A percentile compares a stretch with the other conserved stretches of the same genome.
Evolutionary conservation across 92 coral and sea anemone genomes (phyloP).

Genomic region (Siderastrea siderea): DNA sequence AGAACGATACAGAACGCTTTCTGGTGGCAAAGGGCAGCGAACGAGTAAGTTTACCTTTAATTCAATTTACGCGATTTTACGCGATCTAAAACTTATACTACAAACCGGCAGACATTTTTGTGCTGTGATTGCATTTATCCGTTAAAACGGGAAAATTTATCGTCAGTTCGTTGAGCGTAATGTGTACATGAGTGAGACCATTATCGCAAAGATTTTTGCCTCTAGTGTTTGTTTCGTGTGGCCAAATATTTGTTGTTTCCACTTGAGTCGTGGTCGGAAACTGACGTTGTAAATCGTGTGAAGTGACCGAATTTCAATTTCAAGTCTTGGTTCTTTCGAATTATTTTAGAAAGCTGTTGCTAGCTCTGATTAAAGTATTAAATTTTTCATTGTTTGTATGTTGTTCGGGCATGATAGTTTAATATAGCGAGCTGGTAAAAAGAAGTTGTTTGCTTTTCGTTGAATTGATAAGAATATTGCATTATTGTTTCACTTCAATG

Average conservation of each 20-base stretch:
- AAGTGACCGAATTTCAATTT: not conserved
- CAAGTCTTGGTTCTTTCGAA: not conserved
- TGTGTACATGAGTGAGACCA: slow-evolving; percentile 4
- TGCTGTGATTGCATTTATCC: not conserved
- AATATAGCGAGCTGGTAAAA: not conserved
- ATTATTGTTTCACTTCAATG: slow-evolving; percentile 26
- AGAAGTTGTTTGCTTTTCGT: slow-evolving; percentile 24
- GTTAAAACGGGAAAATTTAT: not conserved
- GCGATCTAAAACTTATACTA: not conserved
- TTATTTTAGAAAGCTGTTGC: not conserved
- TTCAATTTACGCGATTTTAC: not conserved
- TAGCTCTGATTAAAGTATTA: not conserved
- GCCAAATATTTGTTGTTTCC: slow-evolving; percentile 39
- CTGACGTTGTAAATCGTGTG: not conserved
- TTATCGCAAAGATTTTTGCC: not conserved
- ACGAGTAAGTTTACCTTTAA: slow-evolving; percentile 2
- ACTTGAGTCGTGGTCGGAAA: slow-evolving; percentile 13
- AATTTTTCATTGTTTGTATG: slow-evolving; percentile 7
- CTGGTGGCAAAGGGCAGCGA: not conserved
- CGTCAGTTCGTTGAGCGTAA: not conserved
- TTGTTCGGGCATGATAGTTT: slow-evolving; percentile 2
- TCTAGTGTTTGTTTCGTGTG: slow-evolving; percentile 33
- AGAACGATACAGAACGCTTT: not conserved
- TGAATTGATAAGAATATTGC: slow-evolving; percentile 27
- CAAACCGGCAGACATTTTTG: not conserved